Conservation (phyloP, 2,113 vertebrate genomes). For the Chrysochloris asiatica region DNA sequence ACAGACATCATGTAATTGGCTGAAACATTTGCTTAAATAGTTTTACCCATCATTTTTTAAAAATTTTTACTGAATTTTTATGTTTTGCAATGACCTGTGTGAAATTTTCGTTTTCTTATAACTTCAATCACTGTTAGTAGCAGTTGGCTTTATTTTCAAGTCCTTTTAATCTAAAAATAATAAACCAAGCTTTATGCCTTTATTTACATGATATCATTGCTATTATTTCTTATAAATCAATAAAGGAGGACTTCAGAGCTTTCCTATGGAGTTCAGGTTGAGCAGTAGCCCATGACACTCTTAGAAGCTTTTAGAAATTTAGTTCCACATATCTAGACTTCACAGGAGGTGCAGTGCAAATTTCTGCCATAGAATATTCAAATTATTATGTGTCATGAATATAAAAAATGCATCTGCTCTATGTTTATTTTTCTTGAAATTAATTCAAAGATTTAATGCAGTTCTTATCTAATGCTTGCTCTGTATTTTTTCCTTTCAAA, state of each 20-base stretch:
- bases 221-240: neutral
- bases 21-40: constrained; percentile 6
- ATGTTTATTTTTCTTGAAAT: neutral
- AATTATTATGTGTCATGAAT: neutral
- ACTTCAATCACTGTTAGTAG: neutral
- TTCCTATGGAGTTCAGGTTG: neutral
- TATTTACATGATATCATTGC: neutral
- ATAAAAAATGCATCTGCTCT: neutral
- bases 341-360: neutral
- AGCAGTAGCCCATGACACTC: neutral
- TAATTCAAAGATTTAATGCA: neutral
- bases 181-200: neutral
- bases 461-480: neutral
- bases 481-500: neutral
- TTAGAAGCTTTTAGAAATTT: neutral
- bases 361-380: neutral
- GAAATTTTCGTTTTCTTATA: neutral
- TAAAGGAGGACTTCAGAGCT: neutral
- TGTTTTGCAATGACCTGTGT: neutral
- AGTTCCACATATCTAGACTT: neutral
- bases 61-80: neutral
- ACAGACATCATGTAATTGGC: neutral
- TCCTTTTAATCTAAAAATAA: neutral
- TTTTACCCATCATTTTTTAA: constrained; percentile 7
- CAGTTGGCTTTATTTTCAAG: neutral